Conservation (phyloP, 2,113 vertebrate species). For the Lagopus leucura region DNA sequence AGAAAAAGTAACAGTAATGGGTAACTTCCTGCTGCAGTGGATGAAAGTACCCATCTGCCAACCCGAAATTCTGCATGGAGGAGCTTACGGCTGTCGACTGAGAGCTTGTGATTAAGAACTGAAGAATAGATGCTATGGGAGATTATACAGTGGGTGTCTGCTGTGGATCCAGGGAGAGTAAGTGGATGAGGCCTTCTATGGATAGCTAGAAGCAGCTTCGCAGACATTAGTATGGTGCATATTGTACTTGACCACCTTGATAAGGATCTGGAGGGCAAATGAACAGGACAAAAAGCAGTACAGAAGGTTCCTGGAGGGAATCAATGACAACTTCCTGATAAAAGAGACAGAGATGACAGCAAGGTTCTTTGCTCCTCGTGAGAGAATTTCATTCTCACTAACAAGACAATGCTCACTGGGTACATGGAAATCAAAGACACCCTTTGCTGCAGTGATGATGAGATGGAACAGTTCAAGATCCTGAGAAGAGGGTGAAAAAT, state of each 20-base stretch:
- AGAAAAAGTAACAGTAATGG: not conserved
- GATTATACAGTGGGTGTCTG: not conserved
- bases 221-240: not conserved
- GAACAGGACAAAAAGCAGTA: not conserved
- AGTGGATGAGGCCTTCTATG: not conserved
- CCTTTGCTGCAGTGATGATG: not conserved
- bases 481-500: not conserved
- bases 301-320: not conserved
- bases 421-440: not conserved
- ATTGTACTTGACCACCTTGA: not conserved
- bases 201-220: not conserved
- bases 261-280: not conserved
- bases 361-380: not conserved
- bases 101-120: not conserved
- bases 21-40: rapidly evolving
- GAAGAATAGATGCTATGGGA: not conserved
- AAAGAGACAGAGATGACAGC: not conserved
- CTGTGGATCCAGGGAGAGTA: not conserved
- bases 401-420: not conserved
- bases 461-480: not conserved
- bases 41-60: rapidly evolving
- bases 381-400: not conserved
- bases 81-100: not conserved
- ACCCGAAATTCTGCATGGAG: too few species aligned
- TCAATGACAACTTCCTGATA: not conserved